phyloP scores from a whole-genome alignment of 2,113 vertebrate genomes.

The Laticauda laticaudata region DNA sequence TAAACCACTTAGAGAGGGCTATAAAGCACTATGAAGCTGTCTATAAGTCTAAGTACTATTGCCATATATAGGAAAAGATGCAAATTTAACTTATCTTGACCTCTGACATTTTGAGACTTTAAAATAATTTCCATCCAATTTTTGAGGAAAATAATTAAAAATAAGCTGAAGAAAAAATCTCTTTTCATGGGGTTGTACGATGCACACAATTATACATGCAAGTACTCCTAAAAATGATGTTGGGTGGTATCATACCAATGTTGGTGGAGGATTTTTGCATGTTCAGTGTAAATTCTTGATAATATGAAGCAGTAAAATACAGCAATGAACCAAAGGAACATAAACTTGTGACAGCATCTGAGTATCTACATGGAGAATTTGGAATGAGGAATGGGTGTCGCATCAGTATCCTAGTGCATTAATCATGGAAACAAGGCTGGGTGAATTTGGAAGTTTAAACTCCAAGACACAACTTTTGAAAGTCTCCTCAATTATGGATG shows the following conservation, averaged over 20 bases:
- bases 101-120: neutral
- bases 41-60: neutral
- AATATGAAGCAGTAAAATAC: neutral
- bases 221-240: neutral
- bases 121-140: neutral
- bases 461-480: neutral
- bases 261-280: neutral
- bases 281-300: neutral
- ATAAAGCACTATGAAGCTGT: neutral
- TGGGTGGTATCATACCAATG: neutral
- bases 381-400: neutral
- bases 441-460: neutral
- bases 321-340: neutral
- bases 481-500: neutral
- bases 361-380: neutral
- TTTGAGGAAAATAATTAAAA: neutral
- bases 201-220: neutral
- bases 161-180: neutral
- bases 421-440: neutral
- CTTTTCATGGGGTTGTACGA: neutral
- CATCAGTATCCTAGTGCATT: neutral
- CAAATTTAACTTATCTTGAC: neutral
- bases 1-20: neutral
- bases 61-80: neutral
- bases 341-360: neutral